Base-by-base conservation (phyloP, 2,113 vertebrate genomes). In the Hippolais icterina region DNA sequence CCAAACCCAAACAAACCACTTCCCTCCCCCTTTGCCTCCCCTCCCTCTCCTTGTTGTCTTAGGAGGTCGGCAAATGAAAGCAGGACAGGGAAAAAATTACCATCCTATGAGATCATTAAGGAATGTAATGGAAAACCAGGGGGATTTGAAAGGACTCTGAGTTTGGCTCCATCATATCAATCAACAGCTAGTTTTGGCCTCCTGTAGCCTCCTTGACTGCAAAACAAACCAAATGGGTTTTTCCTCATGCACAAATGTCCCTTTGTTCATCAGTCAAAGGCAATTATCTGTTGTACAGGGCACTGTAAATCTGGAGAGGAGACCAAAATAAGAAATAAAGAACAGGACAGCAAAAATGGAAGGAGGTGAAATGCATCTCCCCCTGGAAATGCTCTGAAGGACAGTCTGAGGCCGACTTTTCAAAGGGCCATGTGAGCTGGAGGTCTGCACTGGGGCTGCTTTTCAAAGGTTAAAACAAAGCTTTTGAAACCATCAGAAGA, bases 31-130 rank as follows among this genome's bases (percentile, higher is more conserved):
- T 12, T 6, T 6, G 4, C 9, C 46, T 10, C 20, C 46, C 46
- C 46, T 22, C 10, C 6, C 2, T 4, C 2, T 2, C 9, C 4
- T 1, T 7, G 13, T 27, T 46, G 6, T 54, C 23, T 31, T 79
- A 47, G 27, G 6, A 74, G 11, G 19, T 75, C 35, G 56, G 47
- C 7, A 90, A 65, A 72, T 49, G 46, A 52, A 92, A 72, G 7
- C 13, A 39, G 6, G 35, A 46, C 7, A 28, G 44, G 49, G 27
- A 23, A 49, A 88, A 91, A 41, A 25, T 54, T 2, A 39, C 28
- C 37, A 69, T 52, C 24, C 39, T 65, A n/a, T 53, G 35, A 7
- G 7, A 33, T 60, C 27, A 35, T 7, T 19, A 29, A 75, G 15
- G 14, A 37, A 53, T 19, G 27, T 5, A 37, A 63, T 28, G 57